These are phyloP conservation scores for Chrysaora quinquecirrha DNA, from an alignment of 30 jellyfish, hydroid and myxozoan species.

Conservation along the genomic window DNA sequence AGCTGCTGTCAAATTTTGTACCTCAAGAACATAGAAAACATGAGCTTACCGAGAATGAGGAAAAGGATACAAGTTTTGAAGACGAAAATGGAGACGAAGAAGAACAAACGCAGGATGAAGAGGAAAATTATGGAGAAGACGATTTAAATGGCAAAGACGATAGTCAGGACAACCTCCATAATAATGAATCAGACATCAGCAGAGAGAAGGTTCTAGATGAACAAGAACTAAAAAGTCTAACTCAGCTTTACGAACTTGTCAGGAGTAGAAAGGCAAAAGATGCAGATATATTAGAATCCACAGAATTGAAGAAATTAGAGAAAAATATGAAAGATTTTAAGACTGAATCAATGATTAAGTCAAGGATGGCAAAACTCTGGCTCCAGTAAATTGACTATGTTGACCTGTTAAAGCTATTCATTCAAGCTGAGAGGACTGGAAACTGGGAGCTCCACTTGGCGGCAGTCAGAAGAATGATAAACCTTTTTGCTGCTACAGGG, in stretches of 20 bases:
- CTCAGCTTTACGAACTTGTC: neutral
- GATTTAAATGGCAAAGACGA: conserved; percentile 1
- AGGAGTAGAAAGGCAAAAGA: conserved; percentile 22
- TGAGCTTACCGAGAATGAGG: conserved; percentile 22
- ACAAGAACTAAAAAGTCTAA: conserved; percentile 14
- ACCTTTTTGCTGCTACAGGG: conserved; percentile 69
- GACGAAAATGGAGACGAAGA: conserved; percentile 39
- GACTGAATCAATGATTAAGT: conserved; percentile 4
- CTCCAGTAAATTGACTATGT: conserved; percentile 40
- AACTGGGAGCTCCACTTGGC: conserved; percentile 50
- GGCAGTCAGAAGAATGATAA: conserved; percentile 55
- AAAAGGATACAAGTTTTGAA: conserved; percentile 8
- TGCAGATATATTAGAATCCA: conserved; percentile 17
- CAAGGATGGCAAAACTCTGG: conserved; percentile 65
- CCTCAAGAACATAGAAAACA: conserved; percentile 18
- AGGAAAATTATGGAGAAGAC: conserved; percentile 10
- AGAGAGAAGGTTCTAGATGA: conserved; percentile 3
- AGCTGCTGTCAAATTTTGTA: conserved; percentile 20
- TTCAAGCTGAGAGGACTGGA: conserved; percentile 69
- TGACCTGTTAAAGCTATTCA: conserved; percentile 31
- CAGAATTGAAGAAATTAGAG: conserved; percentile 21
- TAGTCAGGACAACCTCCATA: neutral
- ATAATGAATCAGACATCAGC: conserved; percentile 4
- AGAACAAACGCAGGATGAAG: conserved; percentile 21
- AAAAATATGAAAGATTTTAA: neutral